phyloP scores from a whole-genome alignment of 2,797 vertebrate species.

The Aythya fuligula region DNA sequence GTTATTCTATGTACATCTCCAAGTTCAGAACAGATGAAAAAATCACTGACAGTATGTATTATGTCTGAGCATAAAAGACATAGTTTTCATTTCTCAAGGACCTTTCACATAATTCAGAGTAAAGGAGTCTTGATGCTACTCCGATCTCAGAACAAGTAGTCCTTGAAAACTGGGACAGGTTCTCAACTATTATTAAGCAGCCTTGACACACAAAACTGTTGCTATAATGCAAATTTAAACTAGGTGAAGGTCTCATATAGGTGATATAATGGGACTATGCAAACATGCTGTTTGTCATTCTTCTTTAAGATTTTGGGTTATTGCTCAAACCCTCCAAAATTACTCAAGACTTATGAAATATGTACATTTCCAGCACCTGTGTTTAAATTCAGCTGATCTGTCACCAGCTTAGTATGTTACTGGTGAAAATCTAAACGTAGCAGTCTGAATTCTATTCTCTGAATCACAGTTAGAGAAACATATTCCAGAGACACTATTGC shows the following conservation, averaged over 20 bases:
- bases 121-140: neutral
- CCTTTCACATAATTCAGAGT: neutral
- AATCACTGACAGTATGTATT: neutral
- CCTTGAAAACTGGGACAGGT: neutral
- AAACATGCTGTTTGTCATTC: neutral
- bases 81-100: neutral
- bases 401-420: neutral
- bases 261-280: neutral
- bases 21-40: neutral
- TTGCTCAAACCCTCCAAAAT: neutral
- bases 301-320: neutral
- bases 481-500: neutral
- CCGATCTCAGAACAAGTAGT: neutral
- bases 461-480: neutral
- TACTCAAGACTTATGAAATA: neutral
- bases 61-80: neutral
- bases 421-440: neutral
- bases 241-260: neutral
- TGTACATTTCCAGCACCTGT: neutral
- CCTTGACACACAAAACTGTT: neutral
- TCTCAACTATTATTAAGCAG: neutral
- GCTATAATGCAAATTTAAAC: neutral
- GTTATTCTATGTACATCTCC: neutral
- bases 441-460: neutral
- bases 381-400: neutral